Conservation (phyloP, 2,888 invertebrate species). For the Coecobrya sp. region DNA sequence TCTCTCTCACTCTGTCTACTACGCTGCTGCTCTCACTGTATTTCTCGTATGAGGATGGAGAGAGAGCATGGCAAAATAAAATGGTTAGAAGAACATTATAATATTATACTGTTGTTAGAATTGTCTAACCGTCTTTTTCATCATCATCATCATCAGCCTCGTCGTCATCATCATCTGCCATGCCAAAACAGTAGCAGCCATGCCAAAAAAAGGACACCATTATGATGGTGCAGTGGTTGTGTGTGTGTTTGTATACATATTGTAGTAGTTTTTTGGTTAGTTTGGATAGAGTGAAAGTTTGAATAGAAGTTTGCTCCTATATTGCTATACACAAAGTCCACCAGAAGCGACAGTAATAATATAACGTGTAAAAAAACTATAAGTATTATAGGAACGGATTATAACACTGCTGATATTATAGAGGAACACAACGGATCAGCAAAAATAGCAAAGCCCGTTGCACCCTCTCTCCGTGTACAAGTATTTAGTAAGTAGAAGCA, state of each 20-base stretch:
- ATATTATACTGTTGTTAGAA: neutral
- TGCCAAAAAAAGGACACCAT: conserved; percentile 31
- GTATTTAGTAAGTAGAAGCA: too few relatives aligned
- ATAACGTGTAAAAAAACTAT: too few relatives aligned
- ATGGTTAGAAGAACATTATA: neutral
- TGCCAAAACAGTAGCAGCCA: neutral
- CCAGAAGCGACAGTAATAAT: too few relatives aligned
- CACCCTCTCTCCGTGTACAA: too few relatives aligned
- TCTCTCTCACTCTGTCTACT: neutral
- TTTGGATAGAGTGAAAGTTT: neutral
- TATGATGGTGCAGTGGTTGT: conserved; percentile 41
- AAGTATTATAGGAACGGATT: too few relatives aligned
- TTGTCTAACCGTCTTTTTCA: neutral
- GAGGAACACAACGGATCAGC: too few relatives aligned
- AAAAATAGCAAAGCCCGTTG: too few relatives aligned
- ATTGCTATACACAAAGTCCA: too few relatives aligned
- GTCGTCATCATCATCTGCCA: neutral
- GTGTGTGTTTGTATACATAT: neutral
- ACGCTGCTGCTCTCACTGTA: neutral
- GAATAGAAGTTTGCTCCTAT: neutral
- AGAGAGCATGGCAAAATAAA: neutral
- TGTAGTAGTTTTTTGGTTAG: too few relatives aligned
- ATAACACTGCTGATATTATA: too few relatives aligned
- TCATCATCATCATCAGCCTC: neutral
- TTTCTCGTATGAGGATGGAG: neutral